Evolutionary conservation across 2,888 invertebrate genomes (phyloP).

Genomic region (Stenotaenia linearis): DNA sequence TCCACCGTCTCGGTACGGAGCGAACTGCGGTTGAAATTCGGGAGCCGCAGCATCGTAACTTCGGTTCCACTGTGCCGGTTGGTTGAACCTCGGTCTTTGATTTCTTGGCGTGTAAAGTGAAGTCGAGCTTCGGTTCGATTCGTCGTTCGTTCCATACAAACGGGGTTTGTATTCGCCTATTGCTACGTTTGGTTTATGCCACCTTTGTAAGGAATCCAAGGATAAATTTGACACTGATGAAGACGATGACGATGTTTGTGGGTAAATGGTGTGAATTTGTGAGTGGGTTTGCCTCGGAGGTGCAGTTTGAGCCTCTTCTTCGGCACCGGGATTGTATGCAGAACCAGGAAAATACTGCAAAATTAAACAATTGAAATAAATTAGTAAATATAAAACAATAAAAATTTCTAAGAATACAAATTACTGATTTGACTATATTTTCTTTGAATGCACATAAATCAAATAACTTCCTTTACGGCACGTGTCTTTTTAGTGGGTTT

Average conservation of each 20-base stretch:
- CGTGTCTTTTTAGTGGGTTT: too few species aligned
- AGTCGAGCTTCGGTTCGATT: neutral
- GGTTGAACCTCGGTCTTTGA: neutral
- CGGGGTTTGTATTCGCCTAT: neutral
- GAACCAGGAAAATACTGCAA: conserved; percentile 80
- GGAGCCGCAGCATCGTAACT: neutral
- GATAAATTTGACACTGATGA: neutral
- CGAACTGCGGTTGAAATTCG: neutral
- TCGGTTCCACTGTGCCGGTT: neutral
- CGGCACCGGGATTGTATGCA: conserved; percentile 82
- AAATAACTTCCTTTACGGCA: too few species aligned
- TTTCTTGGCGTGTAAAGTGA: neutral
- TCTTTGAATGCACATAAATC: too few species aligned
- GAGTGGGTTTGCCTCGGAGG: conserved; percentile 3
- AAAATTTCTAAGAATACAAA: too few species aligned
- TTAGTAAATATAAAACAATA: too few species aligned
- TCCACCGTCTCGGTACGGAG: neutral
- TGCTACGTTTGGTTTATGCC: neutral
- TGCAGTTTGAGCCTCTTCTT: conserved; percentile 55
- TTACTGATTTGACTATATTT: neutral
- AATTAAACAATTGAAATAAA: conserved; percentile 38
- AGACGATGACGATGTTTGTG: neutral
- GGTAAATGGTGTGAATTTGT: neutral
- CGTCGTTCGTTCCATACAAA: neutral
- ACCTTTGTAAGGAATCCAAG: neutral